Conservation (phyloP, 2,888 invertebrate species). For the Xanthia togata region DNA sequence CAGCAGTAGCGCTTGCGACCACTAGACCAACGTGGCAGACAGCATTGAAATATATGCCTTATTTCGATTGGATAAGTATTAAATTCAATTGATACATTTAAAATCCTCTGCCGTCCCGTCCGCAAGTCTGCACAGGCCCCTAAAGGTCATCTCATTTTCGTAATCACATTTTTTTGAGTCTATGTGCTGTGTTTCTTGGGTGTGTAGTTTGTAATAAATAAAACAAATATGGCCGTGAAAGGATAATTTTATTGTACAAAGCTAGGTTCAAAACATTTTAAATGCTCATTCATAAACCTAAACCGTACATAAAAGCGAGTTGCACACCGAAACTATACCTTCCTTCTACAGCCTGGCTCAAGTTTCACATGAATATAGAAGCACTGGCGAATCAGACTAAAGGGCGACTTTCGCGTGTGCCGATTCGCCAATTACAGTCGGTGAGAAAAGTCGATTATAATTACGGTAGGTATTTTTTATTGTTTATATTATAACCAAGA, state of each 20-base stretch:
- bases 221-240: slow-evolving; percentile 34
- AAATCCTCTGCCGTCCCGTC: too few relatives aligned
- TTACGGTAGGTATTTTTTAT: background rate
- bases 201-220: slow-evolving; percentile 18
- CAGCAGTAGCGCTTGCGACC: too few relatives aligned
- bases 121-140: too few relatives aligned
- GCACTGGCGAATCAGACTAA: background rate
- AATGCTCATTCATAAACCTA: slow-evolving; percentile 51
- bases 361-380: background rate
- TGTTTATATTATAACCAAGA: background rate
- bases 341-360: background rate
- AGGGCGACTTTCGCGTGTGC: slow-evolving; percentile 7
- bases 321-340: slow-evolving; percentile 16
- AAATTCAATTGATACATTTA: too few relatives aligned
- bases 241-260: slow-evolving; percentile 48
- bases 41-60: too few relatives aligned
- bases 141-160: too few relatives aligned
- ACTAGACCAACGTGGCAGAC: too few relatives aligned
- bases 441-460: background rate
- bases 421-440: background rate
- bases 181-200: background rate
- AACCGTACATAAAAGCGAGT: slow-evolving; percentile 16
- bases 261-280: slow-evolving; percentile 51
- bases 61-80: too few relatives aligned
- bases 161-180: too few relatives aligned